A percentile compares a stretch with the other conserved stretches of the same genome.
phyloP scores from a whole-genome alignment of 2,888 invertebrate genomes.

The Caradrina kadenii region DNA sequence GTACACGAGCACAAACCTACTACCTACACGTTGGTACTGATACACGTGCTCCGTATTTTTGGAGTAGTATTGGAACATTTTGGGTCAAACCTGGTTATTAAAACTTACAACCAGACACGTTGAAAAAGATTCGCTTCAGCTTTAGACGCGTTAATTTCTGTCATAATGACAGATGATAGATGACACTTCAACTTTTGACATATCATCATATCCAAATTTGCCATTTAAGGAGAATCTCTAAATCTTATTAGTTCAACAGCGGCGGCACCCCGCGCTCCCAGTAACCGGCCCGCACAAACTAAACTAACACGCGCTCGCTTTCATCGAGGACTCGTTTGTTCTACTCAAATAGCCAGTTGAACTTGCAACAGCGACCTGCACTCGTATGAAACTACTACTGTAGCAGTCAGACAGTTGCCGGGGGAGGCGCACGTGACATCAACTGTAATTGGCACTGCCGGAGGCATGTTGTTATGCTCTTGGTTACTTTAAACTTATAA shows the following conservation, averaged over 20 bases:
- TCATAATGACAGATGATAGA: too few relatives aligned
- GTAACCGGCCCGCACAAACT: neutral
- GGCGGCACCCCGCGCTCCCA: too few relatives aligned
- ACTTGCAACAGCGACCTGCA: neutral
- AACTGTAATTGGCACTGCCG: too few relatives aligned
- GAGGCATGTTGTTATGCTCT: too few relatives aligned
- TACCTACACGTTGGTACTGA: too few relatives aligned
- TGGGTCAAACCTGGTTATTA: too few relatives aligned
- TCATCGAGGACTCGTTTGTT: slow-evolving; percentile 8
- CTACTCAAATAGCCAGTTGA: slow-evolving; percentile 18
- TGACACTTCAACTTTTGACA: too few relatives aligned
- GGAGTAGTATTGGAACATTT: too few relatives aligned
- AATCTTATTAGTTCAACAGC: slow-evolving; percentile 2
- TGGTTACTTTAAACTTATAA: too few relatives aligned
- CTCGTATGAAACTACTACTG: neutral
- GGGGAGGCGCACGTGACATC: neutral
- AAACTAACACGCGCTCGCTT: neutral
- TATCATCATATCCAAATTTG: neutral
- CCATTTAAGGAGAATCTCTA: neutral
- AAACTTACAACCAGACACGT: too few relatives aligned
- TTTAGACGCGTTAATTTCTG: too few relatives aligned
- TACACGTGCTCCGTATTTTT: neutral
- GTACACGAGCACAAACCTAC: neutral
- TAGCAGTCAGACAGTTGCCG: neutral
- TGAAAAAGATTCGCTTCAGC: too few relatives aligned